phyloP scores from a whole-genome alignment of 1,140 invertebrate species.

The Thaumetopoea pityocampa region DNA sequence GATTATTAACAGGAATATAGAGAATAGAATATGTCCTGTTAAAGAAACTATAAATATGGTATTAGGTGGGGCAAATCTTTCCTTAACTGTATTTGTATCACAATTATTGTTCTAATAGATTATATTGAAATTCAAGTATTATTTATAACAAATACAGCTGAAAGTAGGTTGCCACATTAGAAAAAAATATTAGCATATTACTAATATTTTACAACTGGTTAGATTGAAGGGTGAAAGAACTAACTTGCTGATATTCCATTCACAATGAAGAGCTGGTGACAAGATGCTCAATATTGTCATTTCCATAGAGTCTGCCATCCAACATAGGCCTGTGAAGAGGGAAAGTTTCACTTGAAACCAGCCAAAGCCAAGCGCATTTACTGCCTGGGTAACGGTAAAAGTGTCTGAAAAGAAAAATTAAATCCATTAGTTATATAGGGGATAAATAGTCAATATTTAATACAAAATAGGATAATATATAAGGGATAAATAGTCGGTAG shows the following conservation, averaged over 20 bases:
- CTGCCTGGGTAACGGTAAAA: constrained; percentile 96
- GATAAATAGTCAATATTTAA: too few species aligned
- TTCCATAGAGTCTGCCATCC: constrained; percentile 99
- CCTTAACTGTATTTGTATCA: too few species aligned
- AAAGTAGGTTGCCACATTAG: background rate
- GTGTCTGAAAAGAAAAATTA: constrained; percentile 91
- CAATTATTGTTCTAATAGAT: too few species aligned
- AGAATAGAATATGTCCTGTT: too few species aligned
- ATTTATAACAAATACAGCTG: too few species aligned
- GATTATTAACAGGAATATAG: too few species aligned
- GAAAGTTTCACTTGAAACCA: constrained; percentile 96
- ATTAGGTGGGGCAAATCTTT: too few species aligned
- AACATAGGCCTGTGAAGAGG: constrained; percentile 89
- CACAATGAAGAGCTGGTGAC: constrained; percentile 93
- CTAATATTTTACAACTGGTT: background rate
- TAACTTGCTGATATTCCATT: constrained; percentile 93
- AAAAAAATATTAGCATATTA: background rate
- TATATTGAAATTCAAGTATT: too few species aligned
- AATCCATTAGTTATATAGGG: too few species aligned
- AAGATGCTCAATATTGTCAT: constrained; percentile 97
- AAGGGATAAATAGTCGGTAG: too few species aligned
- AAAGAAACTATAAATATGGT: too few species aligned
- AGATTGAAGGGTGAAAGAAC: constrained; percentile 39
- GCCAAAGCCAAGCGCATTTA: constrained; percentile 97
- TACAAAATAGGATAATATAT: too few species aligned